Conservation (phyloP, 1,140 invertebrate genomes). For the Venustaconcha ellipsiformis region DNA sequence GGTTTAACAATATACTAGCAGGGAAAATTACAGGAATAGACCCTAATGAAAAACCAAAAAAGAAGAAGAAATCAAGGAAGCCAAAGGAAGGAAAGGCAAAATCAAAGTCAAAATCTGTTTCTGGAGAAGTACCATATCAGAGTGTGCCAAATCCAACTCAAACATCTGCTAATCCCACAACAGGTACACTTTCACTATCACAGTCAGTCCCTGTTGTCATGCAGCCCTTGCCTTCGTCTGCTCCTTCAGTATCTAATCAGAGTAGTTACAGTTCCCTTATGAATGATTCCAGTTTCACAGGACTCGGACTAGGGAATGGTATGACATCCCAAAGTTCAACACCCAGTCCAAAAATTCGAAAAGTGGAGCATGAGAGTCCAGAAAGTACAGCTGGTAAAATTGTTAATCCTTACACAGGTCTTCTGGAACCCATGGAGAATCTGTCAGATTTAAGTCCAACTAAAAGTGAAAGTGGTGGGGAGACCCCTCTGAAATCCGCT, state of each 20-base stretch:
- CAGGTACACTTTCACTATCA: constrained; percentile 19
- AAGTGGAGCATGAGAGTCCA: too few relatives aligned
- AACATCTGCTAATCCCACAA: constrained; percentile 11
- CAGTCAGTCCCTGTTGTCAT: constrained; percentile 29
- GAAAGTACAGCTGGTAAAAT: constrained; percentile 74
- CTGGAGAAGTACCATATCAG: constrained; percentile 67
- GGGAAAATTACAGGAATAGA: constrained; percentile 48
- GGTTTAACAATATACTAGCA: constrained; percentile 38
- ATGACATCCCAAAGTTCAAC: too few relatives aligned
- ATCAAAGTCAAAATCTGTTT: constrained; percentile 27
- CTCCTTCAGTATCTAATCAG: too few relatives aligned
- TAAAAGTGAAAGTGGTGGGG: constrained; percentile 41
- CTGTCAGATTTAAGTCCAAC: constrained; percentile 49
- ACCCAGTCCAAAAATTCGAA: too few relatives aligned
- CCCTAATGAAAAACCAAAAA: constrained; percentile 59
- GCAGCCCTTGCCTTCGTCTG: constrained; percentile 18
- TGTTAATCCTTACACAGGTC: constrained; percentile 88
- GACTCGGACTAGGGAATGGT: too few relatives aligned
- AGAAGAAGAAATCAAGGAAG: constrained; percentile 52
- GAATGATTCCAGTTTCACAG: too few relatives aligned
- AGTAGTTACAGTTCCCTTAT: too few relatives aligned
- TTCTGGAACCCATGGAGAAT: constrained; percentile 80
- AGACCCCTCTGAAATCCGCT: constrained; percentile 30
- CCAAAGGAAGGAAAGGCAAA: constrained; percentile 45
- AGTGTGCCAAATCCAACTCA: constrained; percentile 42